phyloP scores from a whole-genome alignment of 1,140 invertebrate genomes.

The Drosophila melanogaster region DNA sequence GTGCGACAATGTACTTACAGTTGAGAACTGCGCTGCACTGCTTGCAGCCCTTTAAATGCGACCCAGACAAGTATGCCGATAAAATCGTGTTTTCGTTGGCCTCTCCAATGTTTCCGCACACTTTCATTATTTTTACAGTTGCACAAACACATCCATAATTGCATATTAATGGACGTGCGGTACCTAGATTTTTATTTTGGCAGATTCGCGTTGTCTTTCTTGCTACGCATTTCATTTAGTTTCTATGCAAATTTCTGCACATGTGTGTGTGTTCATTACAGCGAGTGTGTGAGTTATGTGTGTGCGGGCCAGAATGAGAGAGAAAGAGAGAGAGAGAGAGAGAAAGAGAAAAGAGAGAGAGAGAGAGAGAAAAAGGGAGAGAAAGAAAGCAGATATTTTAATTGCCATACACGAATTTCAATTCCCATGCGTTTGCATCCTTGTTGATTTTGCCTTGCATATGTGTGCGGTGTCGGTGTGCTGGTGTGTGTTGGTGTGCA shows the following conservation, averaged over 20 bases:
- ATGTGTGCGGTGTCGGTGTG: conserved; percentile 10
- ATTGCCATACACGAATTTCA: conserved; percentile 71
- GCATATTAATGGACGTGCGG: conserved; percentile 53
- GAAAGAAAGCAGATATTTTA: conserved; percentile 72
- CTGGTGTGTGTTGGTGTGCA: neutral
- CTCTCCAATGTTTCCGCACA: neutral
- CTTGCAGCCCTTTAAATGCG: conserved; percentile 23
- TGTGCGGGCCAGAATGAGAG: conserved; percentile 20
- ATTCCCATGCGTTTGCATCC: conserved; percentile 60
- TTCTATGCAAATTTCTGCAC: conserved; percentile 65
- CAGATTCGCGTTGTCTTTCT: conserved; percentile 55
- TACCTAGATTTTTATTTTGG: conserved; percentile 43
- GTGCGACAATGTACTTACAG: neutral
- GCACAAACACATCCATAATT: conserved; percentile 55
- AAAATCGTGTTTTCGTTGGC: conserved; percentile 8
- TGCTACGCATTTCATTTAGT: conserved; percentile 57
- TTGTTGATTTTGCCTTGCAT: conserved; percentile 29
- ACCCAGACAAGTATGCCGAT: conserved; percentile 7
- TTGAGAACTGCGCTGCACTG: neutral
- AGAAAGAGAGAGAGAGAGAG: conserved; percentile 24
- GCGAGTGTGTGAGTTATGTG: conserved; percentile 19
- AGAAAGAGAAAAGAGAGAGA: conserved; percentile 31
- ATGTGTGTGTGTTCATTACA: conserved; percentile 22
- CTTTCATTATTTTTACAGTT: conserved; percentile 7
- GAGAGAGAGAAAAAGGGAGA: conserved; percentile 28